phyloP scores from a whole-genome alignment of 2,113 vertebrate species.

The Tamias sibiricus region DNA sequence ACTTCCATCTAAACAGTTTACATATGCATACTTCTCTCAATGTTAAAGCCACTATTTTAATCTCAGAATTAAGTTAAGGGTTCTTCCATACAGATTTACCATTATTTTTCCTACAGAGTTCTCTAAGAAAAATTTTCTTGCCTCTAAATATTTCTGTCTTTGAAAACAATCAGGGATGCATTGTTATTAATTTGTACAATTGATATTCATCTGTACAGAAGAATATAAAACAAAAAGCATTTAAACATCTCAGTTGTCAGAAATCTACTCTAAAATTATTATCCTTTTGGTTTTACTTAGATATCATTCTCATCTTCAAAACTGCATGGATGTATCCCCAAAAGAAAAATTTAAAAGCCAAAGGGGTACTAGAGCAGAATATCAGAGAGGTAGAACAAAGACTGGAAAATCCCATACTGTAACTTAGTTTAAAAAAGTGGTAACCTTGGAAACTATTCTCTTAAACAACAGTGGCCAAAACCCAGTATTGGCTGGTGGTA shows the following conservation, averaged over 20 bases:
- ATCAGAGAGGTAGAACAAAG: neutral
- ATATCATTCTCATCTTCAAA: neutral
- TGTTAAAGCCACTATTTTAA: constrained; percentile 9
- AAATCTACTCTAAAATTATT: constrained; percentile 10
- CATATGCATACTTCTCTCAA: neutral
- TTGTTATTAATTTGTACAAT: neutral
- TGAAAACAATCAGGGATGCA: neutral
- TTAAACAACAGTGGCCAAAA: neutral
- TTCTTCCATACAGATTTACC: neutral
- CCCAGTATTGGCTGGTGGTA: neutral
- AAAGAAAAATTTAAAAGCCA: neutral
- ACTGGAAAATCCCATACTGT: neutral
- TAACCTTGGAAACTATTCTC: neutral
- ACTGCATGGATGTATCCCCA: neutral
- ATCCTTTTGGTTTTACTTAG: neutral
- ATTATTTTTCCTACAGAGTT: neutral
- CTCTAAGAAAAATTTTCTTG: neutral
- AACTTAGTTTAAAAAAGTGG: neutral
- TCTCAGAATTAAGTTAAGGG: neutral
- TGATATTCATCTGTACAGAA: neutral
- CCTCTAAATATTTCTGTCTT: neutral
- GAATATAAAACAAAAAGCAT: neutral
- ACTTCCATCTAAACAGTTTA: constrained; percentile 14
- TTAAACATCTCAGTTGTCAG: neutral
- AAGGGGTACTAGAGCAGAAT: neutral